Evolutionary conservation across 35 echinoderm and acorn worm genomes (phyloP).

Genomic region (Diadema setosum): DNA sequence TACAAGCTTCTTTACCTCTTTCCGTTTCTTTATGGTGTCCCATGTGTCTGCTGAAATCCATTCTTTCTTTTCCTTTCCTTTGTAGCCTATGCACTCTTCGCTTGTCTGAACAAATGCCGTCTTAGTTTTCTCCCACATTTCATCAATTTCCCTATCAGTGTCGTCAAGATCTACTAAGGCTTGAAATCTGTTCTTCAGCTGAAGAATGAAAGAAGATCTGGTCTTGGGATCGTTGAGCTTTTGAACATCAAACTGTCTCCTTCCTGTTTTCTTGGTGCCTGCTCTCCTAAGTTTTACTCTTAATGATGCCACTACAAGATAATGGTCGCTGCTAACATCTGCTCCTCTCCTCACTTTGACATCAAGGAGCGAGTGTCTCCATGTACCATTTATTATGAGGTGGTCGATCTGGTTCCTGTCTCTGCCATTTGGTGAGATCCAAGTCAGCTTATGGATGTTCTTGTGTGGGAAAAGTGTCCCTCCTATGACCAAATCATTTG

Average conservation of each 20-base stretch:
- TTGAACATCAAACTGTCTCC: too few relatives aligned
- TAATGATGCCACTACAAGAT: neutral
- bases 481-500: neutral
- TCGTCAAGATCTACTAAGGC: neutral
- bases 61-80: neutral
- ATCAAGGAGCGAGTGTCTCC: neutral
- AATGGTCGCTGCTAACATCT: neutral
- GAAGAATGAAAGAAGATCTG: neutral
- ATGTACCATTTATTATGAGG: neutral
- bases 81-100: neutral
- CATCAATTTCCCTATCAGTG: too few relatives aligned
- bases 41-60: neutral
- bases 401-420: conserved; percentile 10
- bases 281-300: neutral
- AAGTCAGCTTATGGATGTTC: neutral
- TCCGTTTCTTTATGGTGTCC: neutral
- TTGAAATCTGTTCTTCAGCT: neutral
- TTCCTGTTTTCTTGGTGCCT: neutral
- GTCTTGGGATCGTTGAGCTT: too few relatives aligned
- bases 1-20: neutral
- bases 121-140: neutral
- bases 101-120: too few relatives aligned
- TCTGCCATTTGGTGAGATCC: neutral
- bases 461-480: neutral
- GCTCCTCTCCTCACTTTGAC: neutral